Evolutionary conservation across 1,140 invertebrate species (phyloP).

Genomic region (Aphis craccivora): DNA sequence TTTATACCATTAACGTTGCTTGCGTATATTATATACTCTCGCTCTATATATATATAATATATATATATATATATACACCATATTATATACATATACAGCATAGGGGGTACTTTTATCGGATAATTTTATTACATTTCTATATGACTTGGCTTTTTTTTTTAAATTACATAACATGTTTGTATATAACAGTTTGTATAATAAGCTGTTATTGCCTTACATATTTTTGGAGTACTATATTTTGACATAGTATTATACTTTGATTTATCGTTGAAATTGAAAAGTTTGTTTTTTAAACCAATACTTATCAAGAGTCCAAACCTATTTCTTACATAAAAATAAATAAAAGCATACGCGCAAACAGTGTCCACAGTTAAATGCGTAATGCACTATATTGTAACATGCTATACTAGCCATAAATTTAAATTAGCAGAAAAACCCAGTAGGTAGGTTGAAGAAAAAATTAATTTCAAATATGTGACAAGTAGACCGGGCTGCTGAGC

Average conservation of each 20-base stretch:
- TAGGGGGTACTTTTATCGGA: background rate
- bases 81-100: background rate
- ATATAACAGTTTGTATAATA: background rate
- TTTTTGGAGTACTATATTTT: background rate
- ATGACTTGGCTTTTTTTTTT: background rate
- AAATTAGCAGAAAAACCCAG: background rate
- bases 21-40: background rate
- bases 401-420: background rate
- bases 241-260: background rate
- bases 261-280: background rate
- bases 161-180: too few species aligned
- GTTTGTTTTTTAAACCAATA: background rate
- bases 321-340: too few species aligned
- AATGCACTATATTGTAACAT: background rate
- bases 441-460: background rate
- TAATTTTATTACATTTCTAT: conserved; percentile 12
- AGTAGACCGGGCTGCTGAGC: too few species aligned
- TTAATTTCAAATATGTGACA: background rate
- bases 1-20: conserved; percentile 16
- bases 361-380: background rate
- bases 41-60: background rate
- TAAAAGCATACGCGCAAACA: background rate
- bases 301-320: background rate
- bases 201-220: background rate
- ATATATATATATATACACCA: background rate